Evolutionary conservation across 2,113 vertebrate genomes (phyloP).

Genomic region (Eolophus roseicapilla): DNA sequence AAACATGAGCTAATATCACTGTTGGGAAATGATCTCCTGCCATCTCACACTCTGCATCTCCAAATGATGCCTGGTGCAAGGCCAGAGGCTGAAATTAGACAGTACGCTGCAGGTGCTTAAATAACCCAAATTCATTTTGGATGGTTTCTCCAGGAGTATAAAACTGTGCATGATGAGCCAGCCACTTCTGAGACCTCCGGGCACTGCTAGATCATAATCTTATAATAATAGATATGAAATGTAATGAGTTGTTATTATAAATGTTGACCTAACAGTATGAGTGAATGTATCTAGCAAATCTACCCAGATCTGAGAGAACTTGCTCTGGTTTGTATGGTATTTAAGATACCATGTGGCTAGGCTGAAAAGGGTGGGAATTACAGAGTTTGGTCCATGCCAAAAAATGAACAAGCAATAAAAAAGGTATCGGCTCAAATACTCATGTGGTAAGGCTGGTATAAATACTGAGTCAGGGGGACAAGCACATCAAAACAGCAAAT

Average conservation of each 20-base stretch:
- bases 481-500: background rate
- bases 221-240: slow-evolving; percentile 19
- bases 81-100: slow-evolving; percentile 60
- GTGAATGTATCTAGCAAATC: background rate
- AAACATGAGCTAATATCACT: slow-evolving; percentile 24
- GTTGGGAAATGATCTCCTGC: slow-evolving; percentile 47
- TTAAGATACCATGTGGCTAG: background rate
- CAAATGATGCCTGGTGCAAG: slow-evolving; percentile 22
- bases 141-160: slow-evolving; percentile 34
- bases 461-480: background rate
- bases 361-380: background rate
- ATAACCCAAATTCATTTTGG: slow-evolving; percentile 35
- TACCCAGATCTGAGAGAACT: background rate
- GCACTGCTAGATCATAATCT: slow-evolving; percentile 4
- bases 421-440: background rate
- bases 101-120: slow-evolving; percentile 14
- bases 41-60: slow-evolving; percentile 1
- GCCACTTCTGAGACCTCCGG: slow-evolving; percentile 9
- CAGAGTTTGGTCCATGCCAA: background rate
- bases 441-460: background rate
- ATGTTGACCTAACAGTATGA: slow-evolving; percentile 10
- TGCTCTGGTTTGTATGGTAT: background rate
- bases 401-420: background rate
- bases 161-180: slow-evolving; percentile 11
- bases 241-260: background rate